Conservation (phyloP, 2,888 invertebrate genomes). For the Oligia fasciuncula region DNA sequence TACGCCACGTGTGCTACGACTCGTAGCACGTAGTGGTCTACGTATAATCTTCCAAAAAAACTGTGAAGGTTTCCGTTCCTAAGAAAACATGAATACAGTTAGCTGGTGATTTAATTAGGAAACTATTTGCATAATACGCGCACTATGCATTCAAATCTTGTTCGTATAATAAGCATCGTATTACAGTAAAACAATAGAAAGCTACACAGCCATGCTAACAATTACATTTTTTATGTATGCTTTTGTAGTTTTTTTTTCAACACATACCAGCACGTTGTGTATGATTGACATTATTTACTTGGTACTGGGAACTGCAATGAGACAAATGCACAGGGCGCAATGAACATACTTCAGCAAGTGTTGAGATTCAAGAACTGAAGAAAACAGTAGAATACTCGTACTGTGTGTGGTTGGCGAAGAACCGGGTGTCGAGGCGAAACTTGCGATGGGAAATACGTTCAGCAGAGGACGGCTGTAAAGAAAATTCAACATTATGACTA, state of each 20-base stretch:
- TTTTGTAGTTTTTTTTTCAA: slow-evolving; percentile 2
- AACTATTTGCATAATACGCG: slow-evolving; percentile 23
- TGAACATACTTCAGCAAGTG: neutral
- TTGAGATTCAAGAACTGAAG: neutral
- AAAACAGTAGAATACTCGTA: neutral
- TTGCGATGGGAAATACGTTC: too few relatives aligned
- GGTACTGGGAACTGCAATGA: neutral
- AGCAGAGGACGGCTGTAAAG: too few relatives aligned
- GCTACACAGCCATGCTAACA: slow-evolving; percentile 1
- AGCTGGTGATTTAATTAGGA: slow-evolving; percentile 14
- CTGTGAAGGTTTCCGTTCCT: neutral
- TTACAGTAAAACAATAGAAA: slow-evolving; percentile 39
- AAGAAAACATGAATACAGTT: neutral
- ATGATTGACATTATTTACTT: neutral
- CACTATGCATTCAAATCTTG: slow-evolving; percentile 27
- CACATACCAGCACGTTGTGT: neutral
- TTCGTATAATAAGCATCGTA: slow-evolving; percentile 21
- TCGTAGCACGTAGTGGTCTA: neutral
- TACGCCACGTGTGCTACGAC: neutral
- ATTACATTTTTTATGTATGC: slow-evolving; percentile 23
- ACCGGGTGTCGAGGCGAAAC: neutral
- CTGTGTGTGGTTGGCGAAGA: too few relatives aligned
- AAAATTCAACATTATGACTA: too few relatives aligned
- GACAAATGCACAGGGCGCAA: neutral
- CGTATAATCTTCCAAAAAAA: neutral